Evolutionary conservation across 2,113 vertebrate species (phyloP).

Genomic region (Sceloporus undulatus): DNA sequence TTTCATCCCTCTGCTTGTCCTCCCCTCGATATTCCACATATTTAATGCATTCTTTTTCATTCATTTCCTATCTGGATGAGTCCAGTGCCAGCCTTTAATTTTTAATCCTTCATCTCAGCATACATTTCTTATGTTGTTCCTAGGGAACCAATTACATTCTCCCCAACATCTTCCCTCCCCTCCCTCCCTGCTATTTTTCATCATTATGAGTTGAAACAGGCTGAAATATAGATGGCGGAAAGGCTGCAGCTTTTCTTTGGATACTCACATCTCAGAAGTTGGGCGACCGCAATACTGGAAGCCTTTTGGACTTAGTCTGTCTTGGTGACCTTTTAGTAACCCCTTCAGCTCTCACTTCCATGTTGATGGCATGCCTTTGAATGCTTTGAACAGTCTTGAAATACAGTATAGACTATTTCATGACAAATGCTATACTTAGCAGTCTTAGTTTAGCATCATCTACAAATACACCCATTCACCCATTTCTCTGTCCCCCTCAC

Average conservation of each 20-base stretch:
- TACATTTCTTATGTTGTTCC: slow-evolving; percentile 43
- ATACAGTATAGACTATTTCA: no score
- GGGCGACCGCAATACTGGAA: not conserved
- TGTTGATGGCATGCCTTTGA: no score
- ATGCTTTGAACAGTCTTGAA: no score
- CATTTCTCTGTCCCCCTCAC: no score
- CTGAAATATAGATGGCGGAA: slow-evolving; percentile 22
- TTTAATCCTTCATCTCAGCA: slow-evolving; percentile 22
- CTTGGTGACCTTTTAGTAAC: not conserved
- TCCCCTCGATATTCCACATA: not conserved
- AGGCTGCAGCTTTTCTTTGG: not conserved
- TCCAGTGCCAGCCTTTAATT: slow-evolving; percentile 26
- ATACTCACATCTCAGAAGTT: slow-evolving; percentile 1
- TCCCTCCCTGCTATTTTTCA: slow-evolving; percentile 25
- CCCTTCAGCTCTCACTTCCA: not conserved
- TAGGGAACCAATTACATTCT: slow-evolving; percentile 41
- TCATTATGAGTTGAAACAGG: slow-evolving; percentile 18
- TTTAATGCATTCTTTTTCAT: slow-evolving; percentile 40
- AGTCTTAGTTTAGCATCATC: no score
- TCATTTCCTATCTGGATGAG: slow-evolving; percentile 28
- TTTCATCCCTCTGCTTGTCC: not conserved
- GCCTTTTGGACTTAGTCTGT: not conserved
- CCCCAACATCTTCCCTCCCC: not conserved
- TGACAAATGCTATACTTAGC: no score
- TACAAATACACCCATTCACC: no score